Percentiles rank a stretch among this genome's conserved stretches.
These are phyloP conservation scores for Xanthorhoe designata DNA, from an alignment of 2,888 invertebrate genomes.

Conservation along the genomic window DNA sequence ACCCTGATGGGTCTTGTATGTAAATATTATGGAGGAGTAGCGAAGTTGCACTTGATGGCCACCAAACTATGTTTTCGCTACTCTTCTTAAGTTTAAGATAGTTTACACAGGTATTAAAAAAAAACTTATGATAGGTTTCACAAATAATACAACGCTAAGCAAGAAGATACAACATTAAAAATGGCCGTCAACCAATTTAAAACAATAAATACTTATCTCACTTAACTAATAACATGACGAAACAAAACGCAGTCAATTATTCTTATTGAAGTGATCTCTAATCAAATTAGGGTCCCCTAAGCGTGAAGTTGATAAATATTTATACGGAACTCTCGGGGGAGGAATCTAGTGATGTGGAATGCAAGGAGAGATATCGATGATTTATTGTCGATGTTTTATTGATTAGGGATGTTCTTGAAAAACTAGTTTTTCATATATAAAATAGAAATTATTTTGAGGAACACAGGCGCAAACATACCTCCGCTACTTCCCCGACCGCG, in stretches of 20 bases:
- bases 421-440: background rate
- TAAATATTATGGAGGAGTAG: too few relatives aligned
- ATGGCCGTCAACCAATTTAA: background rate
- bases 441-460: too few relatives aligned
- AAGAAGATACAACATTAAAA: too few relatives aligned
- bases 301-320: constrained; percentile 62
- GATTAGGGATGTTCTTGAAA: background rate
- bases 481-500: too few relatives aligned
- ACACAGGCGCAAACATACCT: too few relatives aligned
- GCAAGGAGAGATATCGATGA: constrained; percentile 4
- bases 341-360: constrained; percentile 51
- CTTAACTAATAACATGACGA: constrained; percentile 12
- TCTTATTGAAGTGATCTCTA: constrained; percentile 38
- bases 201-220: background rate
- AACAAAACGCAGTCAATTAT: constrained; percentile 12
- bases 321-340: constrained; percentile 51
- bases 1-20: too few relatives aligned
- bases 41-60: too few relatives aligned
- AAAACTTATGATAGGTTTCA: too few relatives aligned
- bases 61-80: too few relatives aligned
- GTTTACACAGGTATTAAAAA: too few relatives aligned
- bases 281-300: constrained; percentile 64
- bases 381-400: background rate
- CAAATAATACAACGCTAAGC: too few relatives aligned
- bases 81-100: too few relatives aligned